A percentile compares a stretch with the other conserved stretches of the same genome.
Conservation (phyloP, 2,888 invertebrate species). For the Orthonychiurus folsomi region DNA sequence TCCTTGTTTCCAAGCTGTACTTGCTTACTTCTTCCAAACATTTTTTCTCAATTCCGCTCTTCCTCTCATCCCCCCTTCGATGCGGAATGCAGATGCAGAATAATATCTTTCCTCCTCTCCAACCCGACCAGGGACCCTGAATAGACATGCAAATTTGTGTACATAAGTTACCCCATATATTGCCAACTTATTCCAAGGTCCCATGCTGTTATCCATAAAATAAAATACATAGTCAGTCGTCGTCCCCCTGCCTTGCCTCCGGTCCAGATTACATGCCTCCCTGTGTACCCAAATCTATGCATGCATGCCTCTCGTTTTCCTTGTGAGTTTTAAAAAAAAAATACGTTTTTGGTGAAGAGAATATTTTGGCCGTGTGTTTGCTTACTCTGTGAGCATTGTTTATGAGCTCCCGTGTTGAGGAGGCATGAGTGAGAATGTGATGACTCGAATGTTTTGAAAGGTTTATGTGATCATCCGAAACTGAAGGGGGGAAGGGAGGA, state of each 20-base stretch:
- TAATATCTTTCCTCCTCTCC: slow-evolving; percentile 3
- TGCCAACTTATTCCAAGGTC: background rate
- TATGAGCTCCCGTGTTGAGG: background rate
- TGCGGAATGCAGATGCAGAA: background rate
- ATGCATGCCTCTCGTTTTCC: too few species aligned
- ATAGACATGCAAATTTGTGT: slow-evolving; percentile 7
- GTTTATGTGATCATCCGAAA: slow-evolving; percentile 18
- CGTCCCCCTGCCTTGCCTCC: background rate
- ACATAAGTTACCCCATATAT: background rate
- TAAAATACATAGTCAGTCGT: background rate
- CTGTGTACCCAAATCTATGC: too few species aligned
- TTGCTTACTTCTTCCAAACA: background rate
- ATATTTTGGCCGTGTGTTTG: background rate
- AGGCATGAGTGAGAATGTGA: background rate
- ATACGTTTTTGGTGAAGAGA: too few species aligned
- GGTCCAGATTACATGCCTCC: background rate
- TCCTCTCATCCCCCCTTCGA: background rate
- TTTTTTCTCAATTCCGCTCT: slow-evolving; percentile 2
- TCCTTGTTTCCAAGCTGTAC: slow-evolving; percentile 8
- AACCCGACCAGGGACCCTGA: too few species aligned
- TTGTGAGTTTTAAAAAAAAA: too few species aligned
- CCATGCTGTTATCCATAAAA: slow-evolving; percentile 8
- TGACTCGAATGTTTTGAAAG: slow-evolving; percentile 24
- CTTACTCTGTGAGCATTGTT: slow-evolving; percentile 13
- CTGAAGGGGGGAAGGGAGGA: slow-evolving; percentile 14